Evolutionary conservation across 1,140 invertebrate species (phyloP).

Genomic region (Ips nitidus): DNA sequence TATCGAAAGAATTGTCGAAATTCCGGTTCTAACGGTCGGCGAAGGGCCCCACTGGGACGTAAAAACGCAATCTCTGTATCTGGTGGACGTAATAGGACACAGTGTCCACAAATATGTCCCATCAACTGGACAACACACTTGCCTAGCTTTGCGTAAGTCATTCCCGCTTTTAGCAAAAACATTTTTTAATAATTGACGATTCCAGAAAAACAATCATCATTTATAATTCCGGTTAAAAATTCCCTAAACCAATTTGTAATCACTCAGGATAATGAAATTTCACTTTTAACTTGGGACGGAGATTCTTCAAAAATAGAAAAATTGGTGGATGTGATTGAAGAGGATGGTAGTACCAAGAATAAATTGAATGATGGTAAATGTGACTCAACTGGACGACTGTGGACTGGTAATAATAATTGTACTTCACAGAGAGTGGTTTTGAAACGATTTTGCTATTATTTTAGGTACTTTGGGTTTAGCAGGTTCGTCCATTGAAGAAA

Average conservation of each 20-base stretch:
- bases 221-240: conserved; percentile 67
- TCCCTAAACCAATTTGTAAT: conserved; percentile 63
- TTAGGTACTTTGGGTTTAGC: no score
- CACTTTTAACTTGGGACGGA: conserved; percentile 68
- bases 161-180: neutral
- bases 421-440: conserved; percentile 11
- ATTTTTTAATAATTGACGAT: neutral
- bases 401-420: conserved; percentile 50
- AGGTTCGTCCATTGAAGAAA: no score
- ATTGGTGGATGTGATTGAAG: conserved; percentile 50
- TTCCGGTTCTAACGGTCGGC: conserved; percentile 48
- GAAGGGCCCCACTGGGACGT: conserved; percentile 73
- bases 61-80: conserved; percentile 62
- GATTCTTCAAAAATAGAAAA: conserved; percentile 40
- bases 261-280: conserved; percentile 60
- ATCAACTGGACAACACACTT: conserved; percentile 42
- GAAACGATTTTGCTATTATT: no score
- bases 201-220: conserved; percentile 47
- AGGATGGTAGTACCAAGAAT: conserved; percentile 56
- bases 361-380: conserved; percentile 86
- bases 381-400: conserved; percentile 74
- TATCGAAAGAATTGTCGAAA: conserved; percentile 39
- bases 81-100: conserved; percentile 64
- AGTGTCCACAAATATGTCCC: conserved; percentile 53
- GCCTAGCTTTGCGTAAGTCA: conserved; percentile 40